Percentiles rank a stretch among this genome's conserved stretches.
Conservation (phyloP, 1,140 invertebrate species). For the Halyomorpha halys region DNA sequence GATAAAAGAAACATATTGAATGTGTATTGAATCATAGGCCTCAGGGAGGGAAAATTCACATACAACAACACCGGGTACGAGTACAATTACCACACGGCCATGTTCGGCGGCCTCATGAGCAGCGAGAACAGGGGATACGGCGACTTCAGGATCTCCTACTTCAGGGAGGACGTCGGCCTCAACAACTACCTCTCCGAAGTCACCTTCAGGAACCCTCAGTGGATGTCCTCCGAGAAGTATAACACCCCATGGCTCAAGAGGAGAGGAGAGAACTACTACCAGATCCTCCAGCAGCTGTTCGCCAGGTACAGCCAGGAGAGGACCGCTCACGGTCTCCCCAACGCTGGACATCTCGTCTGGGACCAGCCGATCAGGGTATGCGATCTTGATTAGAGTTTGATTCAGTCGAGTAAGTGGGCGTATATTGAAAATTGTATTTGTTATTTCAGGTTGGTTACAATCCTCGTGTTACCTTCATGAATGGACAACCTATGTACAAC, state of each 20-base stretch:
- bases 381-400: no score
- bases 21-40: not conserved
- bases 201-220: slow-evolving; percentile 51
- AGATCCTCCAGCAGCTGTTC: slow-evolving; percentile 48
- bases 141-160: slow-evolving; percentile 55
- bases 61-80: slow-evolving; percentile 26
- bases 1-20: not conserved
- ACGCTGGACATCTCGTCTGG: slow-evolving; percentile 46
- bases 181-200: slow-evolving; percentile 57
- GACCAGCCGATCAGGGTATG: slow-evolving; percentile 39
- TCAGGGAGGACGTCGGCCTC: slow-evolving; percentile 60
- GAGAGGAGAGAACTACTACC: slow-evolving; percentile 53
- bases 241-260: slow-evolving; percentile 39
- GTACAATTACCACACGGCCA: slow-evolving; percentile 37
- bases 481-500: slow-evolving; percentile 22
- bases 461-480: slow-evolving; percentile 21
- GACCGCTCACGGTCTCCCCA: slow-evolving; percentile 48
- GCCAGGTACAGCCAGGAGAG: slow-evolving; percentile 57
- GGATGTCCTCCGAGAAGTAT: slow-evolving; percentile 44
- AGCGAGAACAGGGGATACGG: slow-evolving; percentile 39
- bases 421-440: not conserved
- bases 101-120: slow-evolving; percentile 24
- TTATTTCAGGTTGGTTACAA: slow-evolving; percentile 26
- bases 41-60: slow-evolving; percentile 31
- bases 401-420: not conserved